Conservation (phyloP, 2,888 invertebrate species). For the Brachypterus glaber region DNA sequence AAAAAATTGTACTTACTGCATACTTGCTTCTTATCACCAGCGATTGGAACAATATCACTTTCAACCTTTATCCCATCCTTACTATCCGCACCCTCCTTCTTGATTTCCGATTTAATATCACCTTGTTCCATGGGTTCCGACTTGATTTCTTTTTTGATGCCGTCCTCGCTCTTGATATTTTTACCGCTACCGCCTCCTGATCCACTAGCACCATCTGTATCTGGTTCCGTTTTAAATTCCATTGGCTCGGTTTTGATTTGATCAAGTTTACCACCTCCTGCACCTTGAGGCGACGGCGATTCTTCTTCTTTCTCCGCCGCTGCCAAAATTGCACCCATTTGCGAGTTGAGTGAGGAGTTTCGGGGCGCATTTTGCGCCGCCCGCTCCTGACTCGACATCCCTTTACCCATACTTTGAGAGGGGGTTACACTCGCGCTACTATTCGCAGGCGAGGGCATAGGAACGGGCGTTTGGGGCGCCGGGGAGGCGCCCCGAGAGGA, state of each 20-base stretch:
- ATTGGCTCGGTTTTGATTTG: slow-evolving; percentile 53
- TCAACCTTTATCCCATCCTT: slow-evolving; percentile 43
- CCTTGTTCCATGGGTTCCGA: slow-evolving; percentile 48
- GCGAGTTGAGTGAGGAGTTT: slow-evolving; percentile 53
- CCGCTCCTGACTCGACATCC: slow-evolving; percentile 47
- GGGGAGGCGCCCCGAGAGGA: slow-evolving; percentile 51
- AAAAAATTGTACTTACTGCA: slow-evolving; percentile 48
- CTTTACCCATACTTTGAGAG: slow-evolving; percentile 43
- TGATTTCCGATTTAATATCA: slow-evolving; percentile 48
- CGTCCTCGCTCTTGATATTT: slow-evolving; percentile 44
- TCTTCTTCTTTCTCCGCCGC: slow-evolving; percentile 58
- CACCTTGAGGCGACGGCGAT: slow-evolving; percentile 48
- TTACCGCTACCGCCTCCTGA: slow-evolving; percentile 49
- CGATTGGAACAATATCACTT: slow-evolving; percentile 40
- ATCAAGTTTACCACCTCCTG: slow-evolving; percentile 56
- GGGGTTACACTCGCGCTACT: slow-evolving; percentile 38
- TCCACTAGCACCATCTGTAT: slow-evolving; percentile 42
- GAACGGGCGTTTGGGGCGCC: slow-evolving; percentile 42
- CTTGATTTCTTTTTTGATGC: slow-evolving; percentile 49
- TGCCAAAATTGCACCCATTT: slow-evolving; percentile 63
- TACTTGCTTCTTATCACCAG: slow-evolving; percentile 55
- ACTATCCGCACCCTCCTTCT: slow-evolving; percentile 51
- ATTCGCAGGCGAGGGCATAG: slow-evolving; percentile 37
- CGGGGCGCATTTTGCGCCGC: slow-evolving; percentile 44
- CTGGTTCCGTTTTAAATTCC: slow-evolving; percentile 57